phyloP scores from a whole-genome alignment of 2,797 vertebrate species.

The Esox masquinongy region DNA sequence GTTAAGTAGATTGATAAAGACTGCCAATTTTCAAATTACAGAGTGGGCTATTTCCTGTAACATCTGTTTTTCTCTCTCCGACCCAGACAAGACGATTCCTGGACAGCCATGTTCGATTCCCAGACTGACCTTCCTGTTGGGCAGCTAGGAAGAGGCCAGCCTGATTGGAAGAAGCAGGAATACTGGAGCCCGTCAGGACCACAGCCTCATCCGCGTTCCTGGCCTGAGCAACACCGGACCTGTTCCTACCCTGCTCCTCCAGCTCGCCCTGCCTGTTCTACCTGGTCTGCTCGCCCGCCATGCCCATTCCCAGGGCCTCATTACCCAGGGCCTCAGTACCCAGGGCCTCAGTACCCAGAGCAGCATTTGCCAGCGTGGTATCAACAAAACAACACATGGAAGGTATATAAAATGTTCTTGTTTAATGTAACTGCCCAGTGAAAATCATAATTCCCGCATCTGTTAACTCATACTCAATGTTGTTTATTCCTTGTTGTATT shows the following conservation, averaged over 20 bases:
- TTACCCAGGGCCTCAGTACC: not conserved
- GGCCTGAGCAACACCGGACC: constrained; percentile 38
- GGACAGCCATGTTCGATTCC: constrained; percentile 72
- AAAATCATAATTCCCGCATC: no score
- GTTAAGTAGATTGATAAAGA: no score
- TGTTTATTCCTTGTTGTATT: no score
- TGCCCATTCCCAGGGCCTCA: constrained; percentile 16
- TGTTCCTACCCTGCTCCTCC: constrained; percentile 29
- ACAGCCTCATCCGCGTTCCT: constrained; percentile 60
- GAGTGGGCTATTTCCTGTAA: not conserved
- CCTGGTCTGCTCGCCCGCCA: constrained; percentile 26
- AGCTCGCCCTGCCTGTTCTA: constrained; percentile 37
- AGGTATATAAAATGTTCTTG: constrained; percentile 65
- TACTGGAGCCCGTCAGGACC: constrained; percentile 55
- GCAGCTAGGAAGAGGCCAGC: constrained; percentile 54
- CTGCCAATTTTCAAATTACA: not conserved
- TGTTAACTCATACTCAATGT: no score
- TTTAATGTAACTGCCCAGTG: not conserved
- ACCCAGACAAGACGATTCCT: not conserved
- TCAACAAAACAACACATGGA: constrained; percentile 54
- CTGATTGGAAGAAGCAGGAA: constrained; percentile 53
- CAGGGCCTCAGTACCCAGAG: no score
- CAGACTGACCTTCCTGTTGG: constrained; percentile 60
- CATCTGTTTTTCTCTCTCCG: not conserved
- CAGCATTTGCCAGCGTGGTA: constrained; percentile 55